Evolutionary conservation across 2,888 invertebrate species (phyloP), one percentile per base, ranked within the genome.

Genomic region (Chrysina gloriosa): DNA sequence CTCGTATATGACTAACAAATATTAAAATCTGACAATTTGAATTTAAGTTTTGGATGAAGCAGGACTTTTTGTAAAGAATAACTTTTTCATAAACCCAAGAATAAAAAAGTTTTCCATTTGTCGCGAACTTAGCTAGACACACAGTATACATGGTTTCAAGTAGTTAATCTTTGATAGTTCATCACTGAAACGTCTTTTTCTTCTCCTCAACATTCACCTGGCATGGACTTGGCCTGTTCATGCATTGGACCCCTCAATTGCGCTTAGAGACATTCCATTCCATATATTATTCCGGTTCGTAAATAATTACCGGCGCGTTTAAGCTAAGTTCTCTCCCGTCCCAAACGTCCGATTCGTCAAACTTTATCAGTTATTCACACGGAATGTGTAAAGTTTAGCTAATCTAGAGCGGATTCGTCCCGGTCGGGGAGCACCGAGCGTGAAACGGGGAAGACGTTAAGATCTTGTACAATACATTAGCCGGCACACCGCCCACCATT

Each of bases 321-420:
- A 64, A 64, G 39, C 64, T 52, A 27, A 27, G 52, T 64, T 63
- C 47, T 48, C 63, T 11, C 21, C 29, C 7, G 36, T 63, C 47
- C 63, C 63, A 45, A 63, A 63, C 48, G 64, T 64, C 47, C 52
- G 52, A 48, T 64, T 39, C 48, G 64, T 64, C 64, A 64, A 64
- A 52, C 52, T 64, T 64, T 52, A 64, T 52, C 64, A 36, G 50
- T 64, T 36, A 64, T 64, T 64, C 64, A 64, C 64, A 64, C 50
- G 47, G 52, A 64, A 39, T 64, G 64, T 64, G 64, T 64, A 64
- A 64, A 64, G 50, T 64, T 64, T 11, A 16, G 52, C 64, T 64
- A 64, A 64, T 64, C 64, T 64, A 50, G 36, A 50, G 64, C 36
- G 50, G 50, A 64, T 58, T 39, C 58, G 42, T 27, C 36, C n/a